These are phyloP conservation scores for Cyanocitta stelleri DNA, from an alignment of 2,113 vertebrate species.

Conservation along the genomic window DNA sequence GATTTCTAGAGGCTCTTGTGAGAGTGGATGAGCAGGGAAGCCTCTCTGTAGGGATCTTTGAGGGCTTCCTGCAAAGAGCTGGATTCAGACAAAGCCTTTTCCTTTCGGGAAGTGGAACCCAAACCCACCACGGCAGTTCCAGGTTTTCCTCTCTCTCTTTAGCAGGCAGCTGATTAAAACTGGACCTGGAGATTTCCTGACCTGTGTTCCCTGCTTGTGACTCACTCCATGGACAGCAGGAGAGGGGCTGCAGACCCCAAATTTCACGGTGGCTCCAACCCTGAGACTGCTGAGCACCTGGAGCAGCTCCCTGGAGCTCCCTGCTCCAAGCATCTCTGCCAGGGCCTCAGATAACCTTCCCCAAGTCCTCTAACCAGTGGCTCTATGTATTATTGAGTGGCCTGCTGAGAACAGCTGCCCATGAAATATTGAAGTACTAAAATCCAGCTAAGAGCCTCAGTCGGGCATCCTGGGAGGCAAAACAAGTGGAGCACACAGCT, in stretches of 20 bases:
- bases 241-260: background rate
- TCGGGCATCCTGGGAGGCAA: conserved; percentile 27
- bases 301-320: background rate
- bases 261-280: background rate
- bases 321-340: background rate
- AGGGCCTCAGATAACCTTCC: conserved; percentile 38
- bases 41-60: background rate
- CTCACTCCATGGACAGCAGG: background rate
- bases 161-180: background rate
- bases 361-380: background rate
- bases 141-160: background rate
- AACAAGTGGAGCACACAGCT: background rate
- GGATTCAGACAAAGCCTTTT: background rate
- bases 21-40: background rate
- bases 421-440: conserved; percentile 69
- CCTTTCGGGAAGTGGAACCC: background rate
- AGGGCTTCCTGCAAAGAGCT: background rate
- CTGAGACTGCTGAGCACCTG: background rate
- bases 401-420: conserved; percentile 52
- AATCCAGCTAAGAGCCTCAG: conserved; percentile 36
- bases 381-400: conserved; percentile 63
- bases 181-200: background rate
- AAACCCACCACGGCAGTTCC: background rate
- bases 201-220: background rate
- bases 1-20: background rate